A percentile compares a stretch with the other conserved stretches of the same genome.
Evolutionary conservation across 2,113 vertebrate species (phyloP).

Genomic region (Seriola quinqueradiata): DNA sequence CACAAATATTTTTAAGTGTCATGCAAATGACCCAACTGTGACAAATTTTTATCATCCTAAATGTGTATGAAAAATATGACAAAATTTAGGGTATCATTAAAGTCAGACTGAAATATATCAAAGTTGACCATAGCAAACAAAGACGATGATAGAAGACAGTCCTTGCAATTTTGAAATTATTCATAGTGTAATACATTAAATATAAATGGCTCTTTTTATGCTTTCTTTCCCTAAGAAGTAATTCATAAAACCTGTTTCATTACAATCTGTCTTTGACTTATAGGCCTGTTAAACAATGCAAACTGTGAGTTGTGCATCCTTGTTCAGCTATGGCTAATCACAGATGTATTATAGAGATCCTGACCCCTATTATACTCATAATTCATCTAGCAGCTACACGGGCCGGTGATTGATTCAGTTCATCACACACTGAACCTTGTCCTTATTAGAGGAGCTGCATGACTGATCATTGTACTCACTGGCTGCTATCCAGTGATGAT

Average conservation of each 20-base stretch:
- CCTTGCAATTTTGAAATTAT: conserved; percentile 22
- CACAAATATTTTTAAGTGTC: background rate
- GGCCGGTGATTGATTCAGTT: conserved; percentile 68
- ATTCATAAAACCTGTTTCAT: conserved; percentile 26
- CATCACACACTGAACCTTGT: conserved; percentile 66
- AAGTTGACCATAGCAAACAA: background rate
- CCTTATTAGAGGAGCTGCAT: conserved; percentile 67
- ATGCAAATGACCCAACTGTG: background rate
- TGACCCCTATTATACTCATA: conserved; percentile 59
- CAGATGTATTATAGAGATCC: conserved; percentile 60
- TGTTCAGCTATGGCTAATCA: conserved; percentile 45
- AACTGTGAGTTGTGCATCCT: conserved; percentile 18
- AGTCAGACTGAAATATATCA: background rate
- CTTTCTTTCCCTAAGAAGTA: background rate
- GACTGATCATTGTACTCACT: conserved; percentile 69
- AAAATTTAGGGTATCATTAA: background rate
- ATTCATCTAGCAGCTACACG: conserved; percentile 58
- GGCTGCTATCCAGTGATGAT: conserved; percentile 68
- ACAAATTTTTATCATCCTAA: background rate
- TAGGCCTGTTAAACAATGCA: conserved; percentile 31
- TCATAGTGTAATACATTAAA: background rate
- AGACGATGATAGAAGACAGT: conserved; percentile 4
- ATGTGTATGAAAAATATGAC: background rate
- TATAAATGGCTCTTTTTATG: conserved; percentile 12
- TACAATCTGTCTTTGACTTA: conserved; percentile 18